Conservation (phyloP, 2,113 vertebrate species). For the Puffinus mauretanicus region DNA sequence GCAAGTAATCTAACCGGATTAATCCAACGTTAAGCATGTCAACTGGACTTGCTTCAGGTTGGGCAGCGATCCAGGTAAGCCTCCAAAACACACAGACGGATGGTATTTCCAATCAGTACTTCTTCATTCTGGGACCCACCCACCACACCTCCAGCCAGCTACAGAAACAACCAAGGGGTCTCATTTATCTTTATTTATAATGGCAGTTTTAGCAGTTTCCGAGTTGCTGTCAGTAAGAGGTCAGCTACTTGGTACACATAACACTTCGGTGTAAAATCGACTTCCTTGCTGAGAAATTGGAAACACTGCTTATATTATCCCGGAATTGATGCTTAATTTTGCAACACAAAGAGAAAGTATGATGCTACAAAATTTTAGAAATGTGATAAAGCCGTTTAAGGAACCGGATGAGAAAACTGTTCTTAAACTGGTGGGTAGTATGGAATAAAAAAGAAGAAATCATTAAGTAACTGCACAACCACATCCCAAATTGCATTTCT, state of each 20-base stretch:
- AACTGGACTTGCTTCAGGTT: not conserved
- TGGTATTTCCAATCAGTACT: not conserved
- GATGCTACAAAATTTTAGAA: not conserved
- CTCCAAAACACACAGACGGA: not conserved
- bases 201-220: not conserved
- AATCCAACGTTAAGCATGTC: not conserved
- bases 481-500: not conserved
- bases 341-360: not conserved
- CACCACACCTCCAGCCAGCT: not conserved
- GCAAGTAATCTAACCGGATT: constrained; percentile 24
- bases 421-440: not conserved
- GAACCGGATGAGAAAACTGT: not conserved
- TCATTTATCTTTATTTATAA: not conserved
- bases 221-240: not conserved
- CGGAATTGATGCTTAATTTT: not conserved
- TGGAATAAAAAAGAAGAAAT: not conserved
- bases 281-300: not conserved
- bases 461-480: not conserved
- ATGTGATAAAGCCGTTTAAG: not conserved
- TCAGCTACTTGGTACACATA: not conserved
- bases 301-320: not conserved
- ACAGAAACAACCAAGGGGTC: not conserved
- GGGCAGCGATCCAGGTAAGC: not conserved
- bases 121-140: not conserved
- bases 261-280: not conserved